Percentiles rank a stretch among this genome's conserved stretches.
phyloP scores from a whole-genome alignment of 2,888 invertebrate genomes.

The Seladonia tumulorum region DNA sequence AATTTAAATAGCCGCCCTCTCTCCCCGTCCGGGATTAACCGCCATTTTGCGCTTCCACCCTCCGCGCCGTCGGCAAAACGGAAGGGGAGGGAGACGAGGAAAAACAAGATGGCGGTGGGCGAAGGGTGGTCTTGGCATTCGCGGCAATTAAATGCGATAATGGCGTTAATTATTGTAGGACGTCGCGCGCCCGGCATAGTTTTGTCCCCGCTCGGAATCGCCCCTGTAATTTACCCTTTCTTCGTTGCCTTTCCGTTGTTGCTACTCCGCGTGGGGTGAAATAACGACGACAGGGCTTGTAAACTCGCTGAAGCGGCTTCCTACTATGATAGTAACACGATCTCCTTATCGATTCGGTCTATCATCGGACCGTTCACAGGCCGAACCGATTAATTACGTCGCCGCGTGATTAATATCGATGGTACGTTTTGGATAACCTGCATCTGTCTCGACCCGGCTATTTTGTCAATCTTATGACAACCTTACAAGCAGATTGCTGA shows the following conservation, averaged over 20 bases:
- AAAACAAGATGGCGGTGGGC: slow-evolving; percentile 77
- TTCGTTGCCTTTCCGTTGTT: slow-evolving; percentile 36
- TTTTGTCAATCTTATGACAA: neutral
- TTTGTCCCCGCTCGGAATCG: slow-evolving; percentile 66
- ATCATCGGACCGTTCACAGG: neutral
- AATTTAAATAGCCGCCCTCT: slow-evolving; percentile 63
- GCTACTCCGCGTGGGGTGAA: neutral
- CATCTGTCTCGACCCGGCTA: neutral
- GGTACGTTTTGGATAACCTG: neutral
- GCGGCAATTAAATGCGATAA: slow-evolving; percentile 80
- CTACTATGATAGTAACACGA: neutral
- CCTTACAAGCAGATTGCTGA: too few species aligned
- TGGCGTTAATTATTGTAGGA: slow-evolving; percentile 78
- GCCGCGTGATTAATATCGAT: neutral
- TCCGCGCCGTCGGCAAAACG: slow-evolving; percentile 39
- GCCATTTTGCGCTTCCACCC: slow-evolving; percentile 70
- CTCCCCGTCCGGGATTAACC: slow-evolving; percentile 68
- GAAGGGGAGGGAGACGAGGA: slow-evolving; percentile 61
- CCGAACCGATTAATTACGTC: neutral
- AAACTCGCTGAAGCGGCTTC: neutral
- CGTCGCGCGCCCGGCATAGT: slow-evolving; percentile 65
- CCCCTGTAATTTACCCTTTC: slow-evolving; percentile 45
- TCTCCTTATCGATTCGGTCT: neutral
- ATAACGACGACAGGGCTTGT: neutral
- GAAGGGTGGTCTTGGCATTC: slow-evolving; percentile 68